Evolutionary conservation across 1,140 invertebrate genomes (phyloP), one percentile per base, ranked within the genome.

Genomic region (Dinoponera quadriceps): DNA sequence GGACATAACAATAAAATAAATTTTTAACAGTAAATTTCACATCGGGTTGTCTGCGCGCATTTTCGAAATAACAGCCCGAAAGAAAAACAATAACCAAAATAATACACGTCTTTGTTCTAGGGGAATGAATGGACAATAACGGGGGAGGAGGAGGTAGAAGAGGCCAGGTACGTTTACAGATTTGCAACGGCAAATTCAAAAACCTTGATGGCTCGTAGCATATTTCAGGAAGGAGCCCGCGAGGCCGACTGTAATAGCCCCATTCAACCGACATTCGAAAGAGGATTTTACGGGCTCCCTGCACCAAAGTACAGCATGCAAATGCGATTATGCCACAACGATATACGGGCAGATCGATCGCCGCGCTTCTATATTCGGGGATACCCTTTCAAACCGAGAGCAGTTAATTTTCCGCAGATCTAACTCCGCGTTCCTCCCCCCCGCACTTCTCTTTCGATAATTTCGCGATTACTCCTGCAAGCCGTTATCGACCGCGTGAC

Each of bases 251-350:
- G 62, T 86, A 86, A 86, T 86, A 74, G 73, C 62, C 25, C 29
- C 62, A 80, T 87, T 86, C 85, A 83, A 80, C 48, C 85, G 62
- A 84, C 81, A 87, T 80, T 69, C 62, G 62, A 84, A 87, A 87
- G 86, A 84, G 86, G 85, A 87, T 87, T 87, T 87, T 87, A 87
- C 82, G 81, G 71, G 54, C 59, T 51, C 62, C 59, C 69, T 88
- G 80, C 85, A 88, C 83, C 86, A 88, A 88, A 85, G 84, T 88
- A 88, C 80, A 85, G 83, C 68, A 74, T 88, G 86, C 72, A 88
- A 88, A 88, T 85, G 86, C 71, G 83, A 88, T 88, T 88, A 88
- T 85, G 57, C 54, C 60, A 66, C 48, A 75, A 74, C 82, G 88
- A 86, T 88, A 84, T 68, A 88, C 48, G 38, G 49, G 29, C 27